These are phyloP conservation scores for Remorina albescens DNA, from an alignment of 2,797 vertebrate species.

Conservation along the genomic window DNA sequence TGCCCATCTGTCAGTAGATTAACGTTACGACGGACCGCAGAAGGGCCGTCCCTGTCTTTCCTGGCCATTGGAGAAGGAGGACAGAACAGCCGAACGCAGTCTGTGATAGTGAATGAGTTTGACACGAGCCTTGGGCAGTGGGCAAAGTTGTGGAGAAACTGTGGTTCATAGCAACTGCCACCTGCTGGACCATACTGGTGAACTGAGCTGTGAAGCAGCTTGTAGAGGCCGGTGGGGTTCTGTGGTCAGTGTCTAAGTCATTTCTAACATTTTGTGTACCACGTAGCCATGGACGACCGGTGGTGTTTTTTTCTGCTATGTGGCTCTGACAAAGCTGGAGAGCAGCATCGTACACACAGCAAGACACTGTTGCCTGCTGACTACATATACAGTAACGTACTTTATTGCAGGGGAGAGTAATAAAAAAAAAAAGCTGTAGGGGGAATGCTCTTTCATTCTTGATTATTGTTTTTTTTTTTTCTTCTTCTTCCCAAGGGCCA, in stretches of 20 bases:
- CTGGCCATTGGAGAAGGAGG: slow-evolving; percentile 48
- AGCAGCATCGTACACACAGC: slow-evolving; percentile 46
- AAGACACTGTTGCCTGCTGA: slow-evolving; percentile 45
- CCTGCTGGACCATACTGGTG: slow-evolving; percentile 55
- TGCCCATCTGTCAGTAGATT: slow-evolving; percentile 66
- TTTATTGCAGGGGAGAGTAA: slow-evolving; percentile 76
- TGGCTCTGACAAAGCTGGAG: slow-evolving; percentile 43
- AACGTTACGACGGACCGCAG: slow-evolving; percentile 69
- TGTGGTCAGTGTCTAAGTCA: slow-evolving; percentile 43
- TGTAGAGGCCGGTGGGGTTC: slow-evolving; percentile 55
- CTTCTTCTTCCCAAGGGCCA: slow-evolving; percentile 58
- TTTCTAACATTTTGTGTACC: slow-evolving; percentile 61
- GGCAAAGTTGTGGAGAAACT: slow-evolving; percentile 54
- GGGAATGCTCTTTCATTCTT: slow-evolving; percentile 69
- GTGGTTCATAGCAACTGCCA: slow-evolving; percentile 65
- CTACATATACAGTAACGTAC: slow-evolving; percentile 63
- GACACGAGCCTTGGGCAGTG: slow-evolving; percentile 68
- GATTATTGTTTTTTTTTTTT: slow-evolving; percentile 54
- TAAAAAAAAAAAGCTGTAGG: slow-evolving; percentile 75
- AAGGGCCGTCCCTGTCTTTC: slow-evolving; percentile 36
- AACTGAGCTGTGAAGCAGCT: slow-evolving; percentile 63
- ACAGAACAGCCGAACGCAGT: slow-evolving; percentile 27
- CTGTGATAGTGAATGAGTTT: slow-evolving; percentile 65
- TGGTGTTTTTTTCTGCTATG: slow-evolving; percentile 57
- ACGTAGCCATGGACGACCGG: slow-evolving; percentile 44